Percentiles rank a stretch among this genome's conserved stretches.
Evolutionary conservation across 2,888 invertebrate species (phyloP).

Genomic region (Branchipolynoe longqiensis): DNA sequence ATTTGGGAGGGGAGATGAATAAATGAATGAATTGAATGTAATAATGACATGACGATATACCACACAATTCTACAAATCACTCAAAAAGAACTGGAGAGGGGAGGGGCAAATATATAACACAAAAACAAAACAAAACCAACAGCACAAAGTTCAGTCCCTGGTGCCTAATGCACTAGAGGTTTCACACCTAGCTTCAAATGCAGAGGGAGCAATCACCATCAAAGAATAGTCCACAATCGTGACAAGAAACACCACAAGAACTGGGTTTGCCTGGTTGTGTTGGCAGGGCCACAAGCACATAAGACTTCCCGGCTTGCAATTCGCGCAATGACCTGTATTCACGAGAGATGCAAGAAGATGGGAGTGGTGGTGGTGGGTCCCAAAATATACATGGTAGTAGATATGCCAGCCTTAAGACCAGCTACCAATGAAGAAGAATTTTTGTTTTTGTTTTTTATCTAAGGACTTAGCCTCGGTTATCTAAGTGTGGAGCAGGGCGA

Average conservation of each 20-base stretch:
- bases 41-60: conserved; percentile 42
- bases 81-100: no score
- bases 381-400: no score
- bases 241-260: not conserved
- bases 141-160: conserved; percentile 33
- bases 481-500: no score
- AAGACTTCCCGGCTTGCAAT: no score
- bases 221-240: not conserved
- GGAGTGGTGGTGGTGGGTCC: no score
- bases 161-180: conserved; percentile 39
- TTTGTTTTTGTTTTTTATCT: no score
- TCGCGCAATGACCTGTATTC: no score
- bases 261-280: conserved; percentile 2
- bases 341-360: no score
- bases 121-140: conserved; percentile 13
- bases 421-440: no score
- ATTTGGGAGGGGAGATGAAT: not conserved
- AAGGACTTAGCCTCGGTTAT: no score
- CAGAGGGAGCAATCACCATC: not conserved
- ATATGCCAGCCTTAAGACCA: no score
- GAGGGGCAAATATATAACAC: no score
- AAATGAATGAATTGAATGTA: not conserved
- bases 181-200: conserved; percentile 20
- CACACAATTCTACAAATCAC: conserved; percentile 42
- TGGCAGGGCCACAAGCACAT: not conserved